Conservation (phyloP, 2,113 vertebrate species). For the Gallinago paraguaiae region DNA sequence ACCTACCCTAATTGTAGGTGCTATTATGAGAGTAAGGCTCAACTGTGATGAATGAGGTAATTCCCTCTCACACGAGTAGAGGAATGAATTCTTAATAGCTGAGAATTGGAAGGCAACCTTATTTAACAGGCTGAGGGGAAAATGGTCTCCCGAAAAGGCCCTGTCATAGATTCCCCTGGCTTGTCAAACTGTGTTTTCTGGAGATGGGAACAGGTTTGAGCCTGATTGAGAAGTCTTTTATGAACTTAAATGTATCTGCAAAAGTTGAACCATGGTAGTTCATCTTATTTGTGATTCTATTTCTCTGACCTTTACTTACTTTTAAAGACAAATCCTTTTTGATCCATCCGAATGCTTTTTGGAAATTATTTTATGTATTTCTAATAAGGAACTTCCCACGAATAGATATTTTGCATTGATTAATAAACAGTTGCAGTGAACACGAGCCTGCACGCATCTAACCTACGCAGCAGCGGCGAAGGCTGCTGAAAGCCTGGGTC, state of each 20-base stretch:
- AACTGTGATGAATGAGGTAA: slow-evolving; percentile 37
- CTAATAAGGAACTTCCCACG: background rate
- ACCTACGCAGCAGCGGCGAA: too few relatives aligned
- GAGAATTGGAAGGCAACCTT: background rate
- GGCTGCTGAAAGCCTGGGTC: background rate
- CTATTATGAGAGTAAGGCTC: background rate
- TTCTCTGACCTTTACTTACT: background rate
- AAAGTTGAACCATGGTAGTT: background rate
- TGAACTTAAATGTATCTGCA: background rate
- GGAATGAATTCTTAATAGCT: slow-evolving; percentile 22
- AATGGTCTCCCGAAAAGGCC: background rate
- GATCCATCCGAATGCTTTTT: background rate
- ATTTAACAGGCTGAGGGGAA: background rate
- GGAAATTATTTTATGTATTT: background rate
- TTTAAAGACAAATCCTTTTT: background rate
- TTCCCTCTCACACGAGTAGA: background rate
- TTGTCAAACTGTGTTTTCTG: background rate
- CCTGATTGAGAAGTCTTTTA: background rate
- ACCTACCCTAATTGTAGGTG: background rate
- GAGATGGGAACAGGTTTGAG: background rate
- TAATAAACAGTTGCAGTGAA: background rate
- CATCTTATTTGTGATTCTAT: background rate
- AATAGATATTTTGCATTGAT: background rate
- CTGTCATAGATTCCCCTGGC: background rate
- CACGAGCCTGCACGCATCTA: too few relatives aligned